Conservation (phyloP, 2,888 invertebrate species). For the Embidobia sp. region DNA sequence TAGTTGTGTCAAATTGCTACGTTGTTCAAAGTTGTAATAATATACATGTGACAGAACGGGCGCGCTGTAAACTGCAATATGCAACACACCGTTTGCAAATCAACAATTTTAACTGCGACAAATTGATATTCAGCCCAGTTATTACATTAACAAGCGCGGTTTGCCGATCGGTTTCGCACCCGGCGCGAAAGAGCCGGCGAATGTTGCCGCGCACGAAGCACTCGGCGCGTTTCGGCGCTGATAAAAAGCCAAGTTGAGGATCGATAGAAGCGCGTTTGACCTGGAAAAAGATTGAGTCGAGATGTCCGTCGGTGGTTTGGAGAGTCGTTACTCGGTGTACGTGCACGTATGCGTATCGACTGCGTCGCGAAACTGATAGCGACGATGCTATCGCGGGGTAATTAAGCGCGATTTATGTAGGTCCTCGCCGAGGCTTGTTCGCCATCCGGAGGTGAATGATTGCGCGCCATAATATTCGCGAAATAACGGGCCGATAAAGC, state of each 20-base stretch:
- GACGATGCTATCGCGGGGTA: conserved; percentile 56
- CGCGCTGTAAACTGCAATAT: conserved; percentile 1
- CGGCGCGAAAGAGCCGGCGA: no score
- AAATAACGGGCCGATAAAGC: conserved; percentile 62
- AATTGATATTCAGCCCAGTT: conserved; percentile 25
- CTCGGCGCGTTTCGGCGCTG: no score
- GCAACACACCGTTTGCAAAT: conserved; percentile 5
- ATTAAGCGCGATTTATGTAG: conserved; percentile 65
- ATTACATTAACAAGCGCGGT: conserved; percentile 48
- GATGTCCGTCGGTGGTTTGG: no score
- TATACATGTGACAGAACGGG: conserved; percentile 31
- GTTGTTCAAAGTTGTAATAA: conserved; percentile 39
- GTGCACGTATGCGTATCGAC: conserved; percentile 29
- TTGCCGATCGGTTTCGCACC: no score
- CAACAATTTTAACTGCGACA: conserved; percentile 24
- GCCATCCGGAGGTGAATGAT: conserved; percentile 55
- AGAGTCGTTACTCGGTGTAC: no score
- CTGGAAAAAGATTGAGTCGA: no score
- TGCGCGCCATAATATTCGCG: conserved; percentile 60
- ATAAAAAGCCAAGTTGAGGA: no score
- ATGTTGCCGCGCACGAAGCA: no score
- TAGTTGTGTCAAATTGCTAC: conserved; percentile 36
- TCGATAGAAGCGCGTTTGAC: no score
- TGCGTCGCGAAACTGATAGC: conserved; percentile 62
- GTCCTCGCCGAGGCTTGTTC: conserved; percentile 45